These are phyloP conservation scores for Platygyra sinensis DNA, from an alignment of 64 coral and sea anemone genomes.

Conservation along the genomic window DNA sequence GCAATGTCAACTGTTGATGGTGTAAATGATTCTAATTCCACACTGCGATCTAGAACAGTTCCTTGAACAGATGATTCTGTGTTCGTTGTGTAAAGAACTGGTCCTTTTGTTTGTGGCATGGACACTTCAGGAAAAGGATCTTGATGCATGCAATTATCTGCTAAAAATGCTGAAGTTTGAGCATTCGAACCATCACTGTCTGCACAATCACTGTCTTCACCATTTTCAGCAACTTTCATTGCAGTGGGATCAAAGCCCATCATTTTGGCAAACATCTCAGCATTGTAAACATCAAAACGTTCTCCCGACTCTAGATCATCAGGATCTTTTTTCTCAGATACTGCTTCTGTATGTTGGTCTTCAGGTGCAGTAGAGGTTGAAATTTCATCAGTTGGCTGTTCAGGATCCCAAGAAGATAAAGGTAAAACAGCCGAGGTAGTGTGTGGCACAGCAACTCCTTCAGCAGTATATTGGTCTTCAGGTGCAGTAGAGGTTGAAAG, in stretches of 20 bases:
- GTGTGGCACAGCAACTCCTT: background rate
- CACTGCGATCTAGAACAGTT: background rate
- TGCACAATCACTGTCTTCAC: background rate
- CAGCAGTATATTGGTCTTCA: background rate
- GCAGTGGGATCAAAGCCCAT: conserved; percentile 28
- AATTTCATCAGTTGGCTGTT: background rate
- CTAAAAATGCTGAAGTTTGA: background rate
- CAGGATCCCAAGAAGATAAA: background rate
- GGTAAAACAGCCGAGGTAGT: background rate
- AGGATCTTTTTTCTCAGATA: conserved; percentile 4
- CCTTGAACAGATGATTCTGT: no score
- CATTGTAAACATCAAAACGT: conserved; percentile 40
- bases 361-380: background rate
- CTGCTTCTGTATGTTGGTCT: background rate
- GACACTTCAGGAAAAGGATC: background rate
- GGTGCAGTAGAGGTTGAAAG: background rate
- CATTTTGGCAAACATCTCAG: conserved; percentile 25
- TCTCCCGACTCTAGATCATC: conserved; percentile 14
- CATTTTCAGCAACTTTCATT: background rate
- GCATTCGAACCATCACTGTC: background rate
- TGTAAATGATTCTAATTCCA: background rate
- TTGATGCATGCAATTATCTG: background rate
- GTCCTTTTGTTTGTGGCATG: background rate
- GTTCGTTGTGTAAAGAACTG: background rate
- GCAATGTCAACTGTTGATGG: background rate